phyloP scores from a whole-genome alignment of 2,113 vertebrate species.

The Aix galericulata region DNA sequence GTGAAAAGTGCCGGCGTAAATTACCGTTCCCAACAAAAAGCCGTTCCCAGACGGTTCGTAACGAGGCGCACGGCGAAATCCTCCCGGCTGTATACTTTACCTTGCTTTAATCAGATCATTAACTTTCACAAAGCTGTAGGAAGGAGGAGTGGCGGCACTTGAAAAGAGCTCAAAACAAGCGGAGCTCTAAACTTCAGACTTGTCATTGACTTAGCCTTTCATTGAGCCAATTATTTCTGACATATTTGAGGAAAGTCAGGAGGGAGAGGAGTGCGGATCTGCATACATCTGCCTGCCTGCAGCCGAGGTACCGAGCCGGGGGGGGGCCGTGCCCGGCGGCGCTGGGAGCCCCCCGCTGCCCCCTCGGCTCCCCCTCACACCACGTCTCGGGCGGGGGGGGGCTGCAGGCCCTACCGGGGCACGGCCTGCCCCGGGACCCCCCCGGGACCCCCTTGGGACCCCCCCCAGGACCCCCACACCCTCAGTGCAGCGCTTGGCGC shows the following conservation, averaged over 20 bases:
- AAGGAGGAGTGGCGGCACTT: conserved; percentile 64
- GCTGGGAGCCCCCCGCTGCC: neutral
- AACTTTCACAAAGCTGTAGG: conserved; percentile 58
- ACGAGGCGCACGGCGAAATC: neutral
- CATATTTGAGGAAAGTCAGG: conserved; percentile 60
- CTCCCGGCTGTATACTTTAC: conserved; percentile 32
- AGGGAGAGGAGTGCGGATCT: conserved; percentile 40
- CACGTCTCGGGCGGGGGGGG: no score
- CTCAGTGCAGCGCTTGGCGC: no score
- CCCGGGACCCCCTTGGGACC: no score
- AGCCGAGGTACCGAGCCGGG: neutral
- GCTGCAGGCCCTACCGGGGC: no score
- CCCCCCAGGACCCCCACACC: no score
- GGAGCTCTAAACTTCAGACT: conserved; percentile 57
- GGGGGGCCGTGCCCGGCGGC: neutral
- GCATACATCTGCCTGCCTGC: conserved; percentile 48
- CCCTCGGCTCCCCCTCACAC: no score
- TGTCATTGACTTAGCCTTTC: conserved; percentile 69
- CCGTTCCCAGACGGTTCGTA: conserved; percentile 6
- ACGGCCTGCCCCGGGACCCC: no score
- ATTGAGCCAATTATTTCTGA: conserved; percentile 66
- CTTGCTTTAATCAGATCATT: conserved; percentile 59
- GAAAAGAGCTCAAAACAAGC: conserved; percentile 64
- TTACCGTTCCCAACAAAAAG: neutral
- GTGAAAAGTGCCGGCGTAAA: neutral